Evolutionary conservation across 2,797 vertebrate species (phyloP).

Genomic region (Echiichthys vipera): DNA sequence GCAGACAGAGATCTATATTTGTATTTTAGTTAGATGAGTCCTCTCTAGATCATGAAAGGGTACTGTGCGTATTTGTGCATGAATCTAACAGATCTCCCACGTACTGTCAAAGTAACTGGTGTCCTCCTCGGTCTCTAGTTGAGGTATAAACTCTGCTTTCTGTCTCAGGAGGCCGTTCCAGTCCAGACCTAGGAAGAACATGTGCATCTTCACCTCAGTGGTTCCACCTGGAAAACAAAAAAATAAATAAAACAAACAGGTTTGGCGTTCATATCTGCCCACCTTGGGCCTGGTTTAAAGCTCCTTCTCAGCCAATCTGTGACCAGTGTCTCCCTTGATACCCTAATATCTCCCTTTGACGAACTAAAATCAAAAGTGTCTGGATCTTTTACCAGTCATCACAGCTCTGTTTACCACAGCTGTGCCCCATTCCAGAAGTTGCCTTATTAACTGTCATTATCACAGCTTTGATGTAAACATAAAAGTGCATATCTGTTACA

Average conservation of each 20-base stretch:
- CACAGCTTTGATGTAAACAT: neutral
- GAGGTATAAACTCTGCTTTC: conserved; percentile 95
- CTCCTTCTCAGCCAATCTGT: neutral
- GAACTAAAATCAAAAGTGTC: neutral
- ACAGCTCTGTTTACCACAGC: neutral
- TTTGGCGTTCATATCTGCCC: neutral
- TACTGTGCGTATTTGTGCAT: neutral
- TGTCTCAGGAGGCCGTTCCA: conserved; percentile 93
- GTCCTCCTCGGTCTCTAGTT: conserved; percentile 93
- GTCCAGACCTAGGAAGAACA: conserved; percentile 91
- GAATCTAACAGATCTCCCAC: conserved; percentile 43
- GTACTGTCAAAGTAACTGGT: conserved; percentile 97
- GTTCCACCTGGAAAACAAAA: conserved; percentile 84
- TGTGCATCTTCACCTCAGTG: conserved; percentile 91
- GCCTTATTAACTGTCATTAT: neutral
- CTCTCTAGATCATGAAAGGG: neutral
- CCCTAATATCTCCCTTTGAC: neutral
- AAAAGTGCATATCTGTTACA: neutral
- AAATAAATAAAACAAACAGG: conserved; percentile 2
- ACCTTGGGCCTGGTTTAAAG: neutral
- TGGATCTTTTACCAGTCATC: neutral
- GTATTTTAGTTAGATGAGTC: neutral
- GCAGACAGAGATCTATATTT: neutral
- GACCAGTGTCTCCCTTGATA: neutral
- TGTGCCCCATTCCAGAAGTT: neutral